These are phyloP conservation scores for Zaprionus inermis DNA, from an alignment of 1,140 invertebrate genomes.

Conservation along the genomic window DNA sequence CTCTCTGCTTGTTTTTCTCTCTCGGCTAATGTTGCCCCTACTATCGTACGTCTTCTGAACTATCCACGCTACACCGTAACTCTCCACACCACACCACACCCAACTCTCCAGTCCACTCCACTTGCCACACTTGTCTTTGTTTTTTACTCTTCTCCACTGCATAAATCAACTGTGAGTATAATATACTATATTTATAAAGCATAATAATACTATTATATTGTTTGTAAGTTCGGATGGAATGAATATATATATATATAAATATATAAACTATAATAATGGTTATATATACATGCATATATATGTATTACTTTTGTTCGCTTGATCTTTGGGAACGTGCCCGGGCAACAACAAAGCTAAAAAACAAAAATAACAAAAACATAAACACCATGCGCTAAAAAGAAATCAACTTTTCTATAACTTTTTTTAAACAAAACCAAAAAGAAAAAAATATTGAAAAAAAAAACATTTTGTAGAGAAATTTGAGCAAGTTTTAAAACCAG, in stretches of 20 bases:
- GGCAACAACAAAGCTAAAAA: constrained; percentile 47
- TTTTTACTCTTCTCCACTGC: constrained; percentile 68
- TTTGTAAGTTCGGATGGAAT: constrained; percentile 37
- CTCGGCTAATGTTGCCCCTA: constrained; percentile 13
- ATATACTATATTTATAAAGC: constrained; percentile 45
- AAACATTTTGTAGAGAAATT: constrained; percentile 77
- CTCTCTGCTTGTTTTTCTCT: constrained; percentile 44
- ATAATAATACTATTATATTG: constrained; percentile 34
- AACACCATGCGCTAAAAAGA: constrained; percentile 34
- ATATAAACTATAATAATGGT: constrained; percentile 51
- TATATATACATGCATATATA: constrained; percentile 52
- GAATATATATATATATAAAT: constrained; percentile 37
- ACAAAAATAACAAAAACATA: constrained; percentile 28
- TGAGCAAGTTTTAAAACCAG: constrained; percentile 72
- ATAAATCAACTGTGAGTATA: constrained; percentile 78
- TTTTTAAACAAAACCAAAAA: constrained; percentile 67
- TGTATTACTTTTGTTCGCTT: constrained; percentile 62
- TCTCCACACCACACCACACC: constrained; percentile 6
- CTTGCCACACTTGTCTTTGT: constrained; percentile 47
- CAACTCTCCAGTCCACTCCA: constrained; percentile 23
- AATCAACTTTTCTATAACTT: constrained; percentile 79
- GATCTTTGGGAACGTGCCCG: constrained; percentile 59
- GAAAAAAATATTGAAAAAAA: constrained; percentile 43
- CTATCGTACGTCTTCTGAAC: constrained; percentile 25
- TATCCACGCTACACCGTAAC: constrained; percentile 7